Base-by-base conservation (phyloP, 2,113 vertebrate species). In the Balaeniceps rex region DNA sequence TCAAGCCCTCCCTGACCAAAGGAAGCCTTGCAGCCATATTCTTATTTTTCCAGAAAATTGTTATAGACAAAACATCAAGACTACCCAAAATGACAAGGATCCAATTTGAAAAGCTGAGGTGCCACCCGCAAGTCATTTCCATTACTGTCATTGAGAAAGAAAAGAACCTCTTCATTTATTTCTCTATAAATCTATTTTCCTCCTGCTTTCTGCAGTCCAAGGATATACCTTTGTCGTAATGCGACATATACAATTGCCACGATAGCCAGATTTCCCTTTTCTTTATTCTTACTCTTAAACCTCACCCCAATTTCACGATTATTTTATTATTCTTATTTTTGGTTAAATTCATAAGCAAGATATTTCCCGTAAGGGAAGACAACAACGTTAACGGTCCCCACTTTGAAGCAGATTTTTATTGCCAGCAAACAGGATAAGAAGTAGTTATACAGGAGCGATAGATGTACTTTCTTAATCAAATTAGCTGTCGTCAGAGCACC, bases 221-320 rank as follows among this genome's bases (percentile, higher is more conserved):
- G 17, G 44, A 8, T 15, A 14, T 3, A 2, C 14, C 76, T 34
- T 4, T 7, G 8, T 18, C n/a, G 66, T 11, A 19, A 17, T 1
- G 11, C 16, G 24, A 44, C n/a, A 33, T 7, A 14, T 3, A 9
- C 3, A 2, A 44, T 4, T 14, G 22, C 34, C 12, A 5, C 0
- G 0, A 58, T 19, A 58, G 23, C 23, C 61, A 34, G 11, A 12
- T 22, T 68, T 28, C 33, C 26, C 23, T 65, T 36, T 22, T 16
- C 51, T 64, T 58, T 31, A 14, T 44, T 79, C 49, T 29, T 42
- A 29, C 47, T 52, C 6, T 58, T 82, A 68, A 82, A 4, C 12
- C 24, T 74, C 36, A n/a, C 6, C 29, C 19, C 46, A 31, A 26
- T 5, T 49, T 17, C 28, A 49, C 46, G 51, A 72, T 24, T 34